These are phyloP conservation scores for Sinodicranocentrus sp. DNA, from an alignment of 2,888 invertebrate species.

Conservation along the genomic window DNA sequence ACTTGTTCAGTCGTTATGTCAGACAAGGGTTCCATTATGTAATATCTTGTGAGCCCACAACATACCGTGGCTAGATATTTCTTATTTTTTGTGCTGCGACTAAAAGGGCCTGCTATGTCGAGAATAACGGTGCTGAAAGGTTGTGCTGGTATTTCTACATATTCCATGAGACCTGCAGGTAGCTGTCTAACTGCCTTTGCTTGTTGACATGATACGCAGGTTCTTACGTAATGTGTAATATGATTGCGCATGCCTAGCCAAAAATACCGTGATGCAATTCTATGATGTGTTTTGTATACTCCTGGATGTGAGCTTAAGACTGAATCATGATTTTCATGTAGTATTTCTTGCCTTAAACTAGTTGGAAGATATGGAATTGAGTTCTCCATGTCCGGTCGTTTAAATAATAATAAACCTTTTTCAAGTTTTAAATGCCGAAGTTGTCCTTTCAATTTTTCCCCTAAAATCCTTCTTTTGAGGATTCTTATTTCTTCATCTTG, in stretches of 20 bases:
- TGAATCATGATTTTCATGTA: conserved; percentile 23
- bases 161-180: conserved; percentile 9
- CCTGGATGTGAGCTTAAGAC: conserved; percentile 10
- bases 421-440: background rate
- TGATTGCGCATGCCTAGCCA: conserved; percentile 4
- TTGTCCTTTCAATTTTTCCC: background rate
- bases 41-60: conserved; percentile 15
- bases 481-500: background rate
- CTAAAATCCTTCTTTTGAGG: background rate
- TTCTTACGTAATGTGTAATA: conserved; percentile 12
- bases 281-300: conserved; percentile 4
- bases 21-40: background rate
- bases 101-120: background rate
- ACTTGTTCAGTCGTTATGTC: conserved; percentile 9
- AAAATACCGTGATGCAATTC: conserved; percentile 4
- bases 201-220: conserved; percentile 17
- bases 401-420: background rate
- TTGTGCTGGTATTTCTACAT: background rate
- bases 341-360: background rate
- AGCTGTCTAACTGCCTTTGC: conserved; percentile 25
- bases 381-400: background rate
- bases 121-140: background rate
- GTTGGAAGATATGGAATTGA: conserved; percentile 30
- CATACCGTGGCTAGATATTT: conserved; percentile 6
- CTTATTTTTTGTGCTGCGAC: background rate